Percentiles rank a stretch among this genome's conserved stretches.
phyloP scores from a whole-genome alignment of 2,888 invertebrate species.

The Neria commutata region DNA sequence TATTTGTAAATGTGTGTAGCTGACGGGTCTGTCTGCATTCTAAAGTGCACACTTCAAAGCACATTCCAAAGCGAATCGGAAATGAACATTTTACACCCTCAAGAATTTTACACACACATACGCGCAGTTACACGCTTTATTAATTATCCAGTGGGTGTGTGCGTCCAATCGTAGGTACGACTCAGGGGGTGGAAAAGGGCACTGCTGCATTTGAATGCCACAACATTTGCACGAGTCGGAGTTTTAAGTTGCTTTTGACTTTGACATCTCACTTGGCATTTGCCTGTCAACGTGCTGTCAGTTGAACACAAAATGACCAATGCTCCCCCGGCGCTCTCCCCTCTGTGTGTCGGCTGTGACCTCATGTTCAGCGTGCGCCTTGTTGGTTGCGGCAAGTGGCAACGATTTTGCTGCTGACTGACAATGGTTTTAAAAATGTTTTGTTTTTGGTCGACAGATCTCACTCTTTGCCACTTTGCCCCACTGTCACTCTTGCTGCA shows the following conservation, averaged over 20 bases:
- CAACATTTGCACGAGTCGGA: background rate
- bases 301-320: constrained; percentile 52
- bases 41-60: background rate
- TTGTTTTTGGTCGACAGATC: no score
- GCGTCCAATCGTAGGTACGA: no score
- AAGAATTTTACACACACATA: background rate
- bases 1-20: background rate
- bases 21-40: no score
- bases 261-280: constrained; percentile 49
- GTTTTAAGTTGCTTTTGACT: no score
- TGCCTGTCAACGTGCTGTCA: constrained; percentile 53
- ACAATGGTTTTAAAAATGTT: background rate
- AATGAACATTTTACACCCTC: constrained; percentile 3
- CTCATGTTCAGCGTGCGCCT: no score
- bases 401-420: background rate
- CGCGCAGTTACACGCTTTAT: no score
- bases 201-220: no score
- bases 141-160: background rate
- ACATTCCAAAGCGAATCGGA: background rate
- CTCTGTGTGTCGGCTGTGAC: constrained; percentile 41
- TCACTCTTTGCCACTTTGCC: no score
- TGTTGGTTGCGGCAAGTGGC: background rate
- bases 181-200: no score
- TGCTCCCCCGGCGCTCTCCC: no score
- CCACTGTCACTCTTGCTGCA: no score